These are phyloP conservation scores for Panzeria rudis DNA, from an alignment of 2,888 invertebrate species.

Conservation along the genomic window DNA sequence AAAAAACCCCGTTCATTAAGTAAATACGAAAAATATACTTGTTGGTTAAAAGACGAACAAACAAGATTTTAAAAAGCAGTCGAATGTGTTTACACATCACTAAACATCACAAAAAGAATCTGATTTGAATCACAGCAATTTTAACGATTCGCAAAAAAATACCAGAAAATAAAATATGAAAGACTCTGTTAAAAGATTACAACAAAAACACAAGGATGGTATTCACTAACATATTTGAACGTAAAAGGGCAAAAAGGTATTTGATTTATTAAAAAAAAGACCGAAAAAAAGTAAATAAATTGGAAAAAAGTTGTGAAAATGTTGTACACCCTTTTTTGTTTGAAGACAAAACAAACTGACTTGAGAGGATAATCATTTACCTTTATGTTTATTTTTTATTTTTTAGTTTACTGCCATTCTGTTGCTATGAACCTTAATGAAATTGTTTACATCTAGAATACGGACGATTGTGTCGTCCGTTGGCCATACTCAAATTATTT, in stretches of 20 bases:
- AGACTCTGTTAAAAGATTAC: not conserved
- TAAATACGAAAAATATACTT: slow-evolving; percentile 11
- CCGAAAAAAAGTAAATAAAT: slow-evolving; percentile 9
- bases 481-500: too few species aligned
- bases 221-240: slow-evolving; percentile 11
- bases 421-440: too few species aligned
- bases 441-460: too few species aligned
- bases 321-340: slow-evolving; percentile 37
- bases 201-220: slow-evolving; percentile 19
- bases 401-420: not conserved
- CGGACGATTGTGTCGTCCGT: too few species aligned
- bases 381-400: not conserved
- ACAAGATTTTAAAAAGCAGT: slow-evolving; percentile 14
- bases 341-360: slow-evolving; percentile 44
- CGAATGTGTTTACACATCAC: slow-evolving; percentile 42
- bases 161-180: slow-evolving; percentile 9
- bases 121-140: slow-evolving; percentile 61
- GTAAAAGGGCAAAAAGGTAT: slow-evolving; percentile 33
- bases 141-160: slow-evolving; percentile 34
- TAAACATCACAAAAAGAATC: slow-evolving; percentile 37
- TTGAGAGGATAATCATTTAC: slow-evolving; percentile 48
- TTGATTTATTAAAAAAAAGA: slow-evolving; percentile 50
- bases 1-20: slow-evolving; percentile 59
- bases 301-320: slow-evolving; percentile 36
- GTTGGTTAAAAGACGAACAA: not conserved